These are phyloP conservation scores for Sphaeramia orbicularis DNA, from an alignment of 2,797 vertebrate genomes.

Conservation along the genomic window DNA sequence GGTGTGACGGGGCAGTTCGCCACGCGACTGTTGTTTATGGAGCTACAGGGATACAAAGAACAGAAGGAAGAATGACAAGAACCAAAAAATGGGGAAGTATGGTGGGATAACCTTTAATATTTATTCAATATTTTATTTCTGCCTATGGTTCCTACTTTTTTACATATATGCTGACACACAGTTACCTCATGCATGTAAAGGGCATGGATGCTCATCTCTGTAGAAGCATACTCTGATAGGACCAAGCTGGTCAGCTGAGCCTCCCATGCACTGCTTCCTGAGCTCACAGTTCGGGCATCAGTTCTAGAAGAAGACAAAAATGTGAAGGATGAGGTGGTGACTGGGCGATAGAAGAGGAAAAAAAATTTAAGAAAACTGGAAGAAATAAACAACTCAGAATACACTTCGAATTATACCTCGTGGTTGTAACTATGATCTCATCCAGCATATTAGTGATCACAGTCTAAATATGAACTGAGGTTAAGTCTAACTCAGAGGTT, in stretches of 20 bases:
- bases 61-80: not conserved
- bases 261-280: slow-evolving; percentile 86
- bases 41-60: slow-evolving; percentile 49
- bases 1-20: slow-evolving; percentile 92
- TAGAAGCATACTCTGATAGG: slow-evolving; percentile 90
- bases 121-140: not conserved
- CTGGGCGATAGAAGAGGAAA: not conserved
- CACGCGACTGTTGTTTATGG: slow-evolving; percentile 94
- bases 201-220: slow-evolving; percentile 95
- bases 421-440: slow-evolving; percentile 4
- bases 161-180: slow-evolving; percentile 89
- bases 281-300: slow-evolving; percentile 93
- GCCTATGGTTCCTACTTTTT: not conserved
- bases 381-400: not conserved
- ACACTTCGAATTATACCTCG: too few relatives aligned
- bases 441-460: not conserved
- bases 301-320: slow-evolving; percentile 77
- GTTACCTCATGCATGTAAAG: slow-evolving; percentile 95
- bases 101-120: not conserved
- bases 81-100: not conserved
- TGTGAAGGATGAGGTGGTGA: slow-evolving; percentile 7
- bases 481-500: not conserved
- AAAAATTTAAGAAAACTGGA: not conserved
- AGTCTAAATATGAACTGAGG: not conserved
- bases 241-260: slow-evolving; percentile 95